Evolutionary conservation across 2,888 invertebrate species (phyloP).

Genomic region (Azorinus chamasolen): DNA sequence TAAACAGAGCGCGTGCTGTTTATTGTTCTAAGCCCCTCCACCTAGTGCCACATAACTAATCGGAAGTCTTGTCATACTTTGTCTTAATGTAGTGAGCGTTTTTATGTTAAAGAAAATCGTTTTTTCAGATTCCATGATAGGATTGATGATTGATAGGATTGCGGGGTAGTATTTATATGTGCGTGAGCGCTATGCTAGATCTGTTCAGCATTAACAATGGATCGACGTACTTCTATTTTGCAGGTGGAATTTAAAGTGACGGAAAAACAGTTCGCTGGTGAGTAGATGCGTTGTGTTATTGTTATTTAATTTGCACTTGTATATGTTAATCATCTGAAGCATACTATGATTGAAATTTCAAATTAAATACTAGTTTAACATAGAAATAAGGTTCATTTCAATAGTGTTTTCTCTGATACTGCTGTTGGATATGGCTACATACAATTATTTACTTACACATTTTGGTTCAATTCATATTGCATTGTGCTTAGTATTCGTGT

Average conservation of each 20-base stretch:
- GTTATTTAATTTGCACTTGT: background rate
- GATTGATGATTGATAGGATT: constrained; percentile 17
- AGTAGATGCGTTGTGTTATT: constrained; percentile 29
- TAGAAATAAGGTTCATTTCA: too few species aligned
- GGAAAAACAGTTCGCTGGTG: constrained; percentile 72
- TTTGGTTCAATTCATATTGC: too few species aligned
- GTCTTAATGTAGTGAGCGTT: background rate
- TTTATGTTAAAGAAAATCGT: background rate
- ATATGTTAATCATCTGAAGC: too few species aligned
- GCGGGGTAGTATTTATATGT: constrained; percentile 17
- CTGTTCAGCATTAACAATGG: constrained; percentile 20
- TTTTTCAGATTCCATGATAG: constrained; percentile 3
- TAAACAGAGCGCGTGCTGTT: background rate
- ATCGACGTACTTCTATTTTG: constrained; percentile 64
- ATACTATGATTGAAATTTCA: too few species aligned
- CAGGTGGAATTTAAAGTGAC: constrained; percentile 73
- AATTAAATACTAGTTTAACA: too few species aligned
- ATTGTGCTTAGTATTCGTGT: too few species aligned
- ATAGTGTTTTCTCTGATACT: too few species aligned
- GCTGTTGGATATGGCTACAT: too few species aligned
- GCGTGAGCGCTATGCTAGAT: constrained; percentile 1
- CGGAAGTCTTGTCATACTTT: background rate
- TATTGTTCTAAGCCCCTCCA: background rate
- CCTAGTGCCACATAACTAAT: background rate
- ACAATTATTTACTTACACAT: too few species aligned